Percentiles rank a stretch among this genome's conserved stretches.
These are phyloP conservation scores for Neotoma lepida DNA, from an alignment of 2,113 vertebrate species.

Conservation along the genomic window DNA sequence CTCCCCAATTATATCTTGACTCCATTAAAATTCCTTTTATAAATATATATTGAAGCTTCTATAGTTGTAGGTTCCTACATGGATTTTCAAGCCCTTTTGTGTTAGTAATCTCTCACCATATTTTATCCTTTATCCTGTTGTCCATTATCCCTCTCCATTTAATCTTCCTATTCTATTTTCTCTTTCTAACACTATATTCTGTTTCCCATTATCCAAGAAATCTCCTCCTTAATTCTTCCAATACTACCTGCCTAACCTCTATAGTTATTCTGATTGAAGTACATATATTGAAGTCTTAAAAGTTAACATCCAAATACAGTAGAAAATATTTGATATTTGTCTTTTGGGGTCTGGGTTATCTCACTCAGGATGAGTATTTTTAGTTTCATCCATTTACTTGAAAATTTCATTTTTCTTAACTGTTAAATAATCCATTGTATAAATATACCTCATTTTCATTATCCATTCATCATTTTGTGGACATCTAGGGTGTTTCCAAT, in stretches of 20 bases:
- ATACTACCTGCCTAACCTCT: background rate
- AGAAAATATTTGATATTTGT: background rate
- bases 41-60: background rate
- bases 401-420: background rate
- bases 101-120: background rate
- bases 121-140: background rate
- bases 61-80: background rate
- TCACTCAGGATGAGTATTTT: background rate
- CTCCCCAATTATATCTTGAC: background rate
- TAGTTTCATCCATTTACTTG: background rate
- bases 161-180: background rate
- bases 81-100: background rate
- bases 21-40: background rate
- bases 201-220: background rate
- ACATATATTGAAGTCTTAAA: background rate
- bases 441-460: no score
- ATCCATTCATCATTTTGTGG: no score
- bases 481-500: no score
- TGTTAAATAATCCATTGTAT: background rate
- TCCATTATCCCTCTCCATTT: background rate
- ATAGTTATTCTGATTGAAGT: background rate
- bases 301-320: background rate
- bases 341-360: background rate
- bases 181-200: background rate
- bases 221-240: background rate